These are phyloP conservation scores for Gopherus evgoodei DNA, from an alignment of 2,113 vertebrate species.

Conservation along the genomic window DNA sequence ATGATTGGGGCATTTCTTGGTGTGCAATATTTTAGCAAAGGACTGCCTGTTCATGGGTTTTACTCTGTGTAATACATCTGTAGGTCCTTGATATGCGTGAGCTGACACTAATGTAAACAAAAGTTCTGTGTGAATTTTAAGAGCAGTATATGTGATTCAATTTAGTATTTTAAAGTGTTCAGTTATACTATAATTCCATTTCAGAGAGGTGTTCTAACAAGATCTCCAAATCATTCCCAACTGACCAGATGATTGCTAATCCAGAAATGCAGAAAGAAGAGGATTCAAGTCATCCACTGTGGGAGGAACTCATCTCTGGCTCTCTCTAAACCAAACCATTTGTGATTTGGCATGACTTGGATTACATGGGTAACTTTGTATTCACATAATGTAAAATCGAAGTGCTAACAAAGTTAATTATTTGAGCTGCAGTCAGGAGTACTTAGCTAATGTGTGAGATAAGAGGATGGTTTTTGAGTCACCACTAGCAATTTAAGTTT, in stretches of 20 bases:
- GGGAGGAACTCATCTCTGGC: neutral
- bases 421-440: neutral
- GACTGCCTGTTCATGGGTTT: neutral
- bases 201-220: neutral
- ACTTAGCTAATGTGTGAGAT: neutral
- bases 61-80: neutral
- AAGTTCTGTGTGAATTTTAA: neutral
- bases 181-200: neutral
- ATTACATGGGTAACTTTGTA: neutral
- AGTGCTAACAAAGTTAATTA: neutral
- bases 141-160: neutral
- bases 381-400: neutral
- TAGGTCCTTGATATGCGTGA: neutral
- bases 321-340: neutral
- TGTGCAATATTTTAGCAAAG: neutral
- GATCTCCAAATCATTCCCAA: neutral
- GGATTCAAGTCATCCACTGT: neutral
- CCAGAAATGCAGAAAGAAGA: neutral
- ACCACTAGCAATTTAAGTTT: neutral
- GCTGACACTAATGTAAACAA: neutral
- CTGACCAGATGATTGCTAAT: neutral
- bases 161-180: neutral
- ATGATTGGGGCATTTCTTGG: neutral
- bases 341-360: neutral
- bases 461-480: fast-evolving